Percentiles rank a stretch among this genome's conserved stretches.
These are phyloP conservation scores for Perithous albicinctus DNA, from an alignment of 2,888 invertebrate genomes.

Conservation along the genomic window DNA sequence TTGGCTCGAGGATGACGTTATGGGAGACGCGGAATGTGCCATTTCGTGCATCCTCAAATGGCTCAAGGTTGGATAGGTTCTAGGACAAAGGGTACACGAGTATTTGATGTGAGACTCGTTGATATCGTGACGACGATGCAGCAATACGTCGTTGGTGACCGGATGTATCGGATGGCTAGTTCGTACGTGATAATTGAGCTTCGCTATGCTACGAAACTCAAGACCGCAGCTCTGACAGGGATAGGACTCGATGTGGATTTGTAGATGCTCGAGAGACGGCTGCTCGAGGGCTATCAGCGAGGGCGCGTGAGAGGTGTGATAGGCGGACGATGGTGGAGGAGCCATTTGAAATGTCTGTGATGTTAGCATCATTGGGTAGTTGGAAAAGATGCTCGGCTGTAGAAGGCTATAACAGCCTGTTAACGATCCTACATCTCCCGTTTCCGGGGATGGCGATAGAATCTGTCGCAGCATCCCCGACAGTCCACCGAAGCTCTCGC, in stretches of 20 bases:
- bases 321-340: slow-evolving; percentile 67
- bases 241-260: slow-evolving; percentile 78
- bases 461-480: slow-evolving; percentile 84
- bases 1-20: slow-evolving; percentile 61
- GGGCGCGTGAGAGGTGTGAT: slow-evolving; percentile 69
- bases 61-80: slow-evolving; percentile 79
- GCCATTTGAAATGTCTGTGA: slow-evolving; percentile 76
- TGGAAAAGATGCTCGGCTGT: slow-evolving; percentile 77
- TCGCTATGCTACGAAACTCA: slow-evolving; percentile 81
- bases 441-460: slow-evolving; percentile 82
- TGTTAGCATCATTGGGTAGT: slow-evolving; percentile 77
- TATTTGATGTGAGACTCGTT: slow-evolving; percentile 75
- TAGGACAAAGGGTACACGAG: slow-evolving; percentile 79
- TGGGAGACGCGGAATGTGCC: slow-evolving; percentile 72
- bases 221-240: slow-evolving; percentile 81
- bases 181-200: slow-evolving; percentile 82
- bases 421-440: slow-evolving; percentile 74
- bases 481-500: slow-evolving; percentile 83
- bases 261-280: slow-evolving; percentile 75
- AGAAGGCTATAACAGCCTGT: slow-evolving; percentile 75
- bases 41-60: slow-evolving; percentile 81
- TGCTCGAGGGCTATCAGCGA: slow-evolving; percentile 68
- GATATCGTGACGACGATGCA: slow-evolving; percentile 70
- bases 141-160: slow-evolving; percentile 58
- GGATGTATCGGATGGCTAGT: slow-evolving; percentile 75